Base-by-base conservation (phyloP, 2,888 invertebrate species). In the Pogonocherus hispidulus region DNA sequence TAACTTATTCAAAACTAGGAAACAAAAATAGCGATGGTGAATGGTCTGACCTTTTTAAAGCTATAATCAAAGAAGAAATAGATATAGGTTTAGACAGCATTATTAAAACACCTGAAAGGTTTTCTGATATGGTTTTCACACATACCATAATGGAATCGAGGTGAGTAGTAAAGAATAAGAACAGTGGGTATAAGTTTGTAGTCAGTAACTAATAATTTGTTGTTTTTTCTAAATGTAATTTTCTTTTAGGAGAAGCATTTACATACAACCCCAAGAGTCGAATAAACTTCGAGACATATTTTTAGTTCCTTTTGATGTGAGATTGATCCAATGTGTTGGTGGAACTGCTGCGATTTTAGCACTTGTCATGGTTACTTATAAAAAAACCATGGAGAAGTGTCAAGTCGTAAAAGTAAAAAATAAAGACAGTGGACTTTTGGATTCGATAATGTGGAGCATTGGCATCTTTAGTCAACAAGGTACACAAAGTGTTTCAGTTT, bases 391-490 rank as follows among this genome's bases (percentile, higher is more conserved):
- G 75, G 78, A 35, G 1, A 55, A 19, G 59, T 51, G 23, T 23
- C 9, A 46, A 32, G 52, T 54, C 8, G 18, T 19, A 0, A 27
- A 57, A 19, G 16, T 11, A 63, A 80, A 20, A 72, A 80, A 14
- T 46, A 80, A 83, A 56, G 81, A 76, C 52, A 85, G 84, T 79
- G 87, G 80, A 70, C 86, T 87, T 20, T 87, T 88, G 0, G 91
- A 91, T 73, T 89, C 90, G 0, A 78, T 89, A 0, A 83, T 91
- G 47, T 91, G 90, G 90, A 89, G 89, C 11, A 87, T 89, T 27
- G 90, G 90, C 59, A 89, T 91, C 73, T 86, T 91, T 73, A 90
- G 89, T 76, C 90, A 90, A 84, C 91, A 91, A 88, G 91, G 91
- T 90, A 69, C 35, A 46, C 27, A 27, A 27, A 27, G 8, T 27